Base-by-base conservation (phyloP, 2,888 invertebrate genomes). In the Drosophila borealis region DNA sequence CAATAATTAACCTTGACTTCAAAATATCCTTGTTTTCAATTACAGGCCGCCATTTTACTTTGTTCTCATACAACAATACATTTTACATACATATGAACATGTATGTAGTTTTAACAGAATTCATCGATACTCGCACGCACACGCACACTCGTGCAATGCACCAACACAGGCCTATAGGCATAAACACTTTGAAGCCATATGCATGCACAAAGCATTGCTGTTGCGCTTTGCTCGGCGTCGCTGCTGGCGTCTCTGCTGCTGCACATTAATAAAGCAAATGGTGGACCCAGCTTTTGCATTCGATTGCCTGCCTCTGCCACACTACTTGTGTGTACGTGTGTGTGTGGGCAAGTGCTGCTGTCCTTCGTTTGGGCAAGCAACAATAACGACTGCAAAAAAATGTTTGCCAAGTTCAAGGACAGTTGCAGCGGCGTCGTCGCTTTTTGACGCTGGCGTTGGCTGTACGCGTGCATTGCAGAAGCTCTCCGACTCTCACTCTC, bases 391-490 rank as follows among this genome's bases (percentile, higher is more conserved):
- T n/a, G 55, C 34, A 44, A 42, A 44, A 34, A 62, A 67, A 51
- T 64, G 37, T 87, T 80, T 79, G 61, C 67, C 87, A 89, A 86
- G 89, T 86, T 86, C 90, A 89, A 86, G 86, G 86, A 89, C 89
- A 89, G 84, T 78, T 68, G 83, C 82, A 82, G 57, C 70, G 45
- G 57, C 70, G 51, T 51, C 74, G 86, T 66, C 76, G 67, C 65
- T 70, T 80, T 78, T 88, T 75, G 89, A 88, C 81, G 87, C 80
- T 50, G 62, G 64, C 57, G 81, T 65, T 72, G 87, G 80, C 80
- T 81, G 87, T 85, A 87, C 86, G 49, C 60, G 59, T 68, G 76
- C 69, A 84, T 51, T 67, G 64, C 62, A 67, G 61, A 66, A 70
- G 65, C 63, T 61, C 45, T 39, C 49, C 10, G 36, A 25, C 42